Evolutionary conservation across 2,113 vertebrate species (phyloP), one percentile per base, ranked within the genome.

Genomic region (Notarius lentiginosus): DNA sequence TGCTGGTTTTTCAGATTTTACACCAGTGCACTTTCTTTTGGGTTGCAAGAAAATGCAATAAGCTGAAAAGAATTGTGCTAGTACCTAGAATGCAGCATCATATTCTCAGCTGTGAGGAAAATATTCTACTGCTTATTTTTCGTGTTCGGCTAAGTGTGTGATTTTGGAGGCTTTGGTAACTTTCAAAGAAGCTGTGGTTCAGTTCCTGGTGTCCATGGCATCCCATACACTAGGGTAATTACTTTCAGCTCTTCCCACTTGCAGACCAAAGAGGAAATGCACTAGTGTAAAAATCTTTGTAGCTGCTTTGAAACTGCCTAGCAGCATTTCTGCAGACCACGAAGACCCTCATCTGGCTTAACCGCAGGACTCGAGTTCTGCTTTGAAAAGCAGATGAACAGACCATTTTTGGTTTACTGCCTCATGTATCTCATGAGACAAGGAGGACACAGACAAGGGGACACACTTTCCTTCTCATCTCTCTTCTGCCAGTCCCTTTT

Each of bases 241-340:
- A 85, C 90, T 93, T 92, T 92, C 91, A 94, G 90, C 85, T 90
- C 90, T 12, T 66, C 87, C 88, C 90, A 88, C 85, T 91, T 87
- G 75, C 89, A 77, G 18, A 56, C 60, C 61, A 75, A 84, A 58
- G 65, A 82, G 55, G 86, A 79, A 22, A 73, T 88, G 79, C 72
- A 84, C 86, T 87, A 41, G 83, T 68, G 70, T 75, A 86, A 84
- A 41, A 79, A 87, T 85, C 84, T 91, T 88, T 91, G 83, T 51
- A 83, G 85, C 84, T 84, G 72, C 72, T 79, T 90, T 79, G 91
- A 91, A 83, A 60, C 20, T 85, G 9, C 15, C 86, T 63, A n/a
- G 63, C 3, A 27, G 18, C 82, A 84, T 82, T 66, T 61, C 79
- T 51, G 22, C 82, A 82, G 72, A 66, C 81, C 30, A 15, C 58